Evolutionary conservation across 2,113 vertebrate genomes (phyloP), one percentile per base, ranked within the genome.

Genomic region (Neolamprologus tretocephalus): DNA sequence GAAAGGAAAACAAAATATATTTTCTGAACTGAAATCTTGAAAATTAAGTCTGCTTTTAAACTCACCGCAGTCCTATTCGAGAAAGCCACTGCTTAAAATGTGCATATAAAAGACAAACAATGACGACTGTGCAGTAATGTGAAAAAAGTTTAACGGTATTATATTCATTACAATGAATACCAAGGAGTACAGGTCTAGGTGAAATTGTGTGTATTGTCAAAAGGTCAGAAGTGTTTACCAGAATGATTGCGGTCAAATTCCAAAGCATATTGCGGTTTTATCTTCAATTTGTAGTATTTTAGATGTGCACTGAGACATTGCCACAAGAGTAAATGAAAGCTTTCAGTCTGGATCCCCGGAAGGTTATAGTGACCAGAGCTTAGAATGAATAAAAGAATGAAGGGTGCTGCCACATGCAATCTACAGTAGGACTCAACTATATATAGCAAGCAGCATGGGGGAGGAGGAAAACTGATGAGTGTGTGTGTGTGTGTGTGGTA

Each of bases 361-460:
- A 85, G 92, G 90, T 82, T 40, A 53, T 49, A 75, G 84, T 84
- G 89, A 87, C 81, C 82, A 73, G 19, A 6, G 75, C 86, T 80
- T 54, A 42, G 81, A 73, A 11, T 73, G 54, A 90, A 83, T 71
- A 88, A 54, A 84, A 90, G 58, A 75, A 89, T 82, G 86, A 89
- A 83, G 85, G 45, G 7, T 86, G 87, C 91, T 91, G 92, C 87
- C 85, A 89, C 89, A 87, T 26, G 66, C 13, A 26, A 81, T 91
- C 80, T 81, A 90, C 90, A 90, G 86, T 66, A 87, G 81, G 89
- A 89, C 87, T 91, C 88, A 45, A 89, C 93, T 92, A 93, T 91
- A 93, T 90, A 91, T 94, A 94, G 94, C 54, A 88, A 83, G 61
- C 71, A 79, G 57, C 73, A 53, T 23, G 84, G 87, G 87, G 91